These are phyloP conservation scores for Stercorarius parasiticus DNA, from an alignment of 2,113 vertebrate genomes.

Conservation along the genomic window DNA sequence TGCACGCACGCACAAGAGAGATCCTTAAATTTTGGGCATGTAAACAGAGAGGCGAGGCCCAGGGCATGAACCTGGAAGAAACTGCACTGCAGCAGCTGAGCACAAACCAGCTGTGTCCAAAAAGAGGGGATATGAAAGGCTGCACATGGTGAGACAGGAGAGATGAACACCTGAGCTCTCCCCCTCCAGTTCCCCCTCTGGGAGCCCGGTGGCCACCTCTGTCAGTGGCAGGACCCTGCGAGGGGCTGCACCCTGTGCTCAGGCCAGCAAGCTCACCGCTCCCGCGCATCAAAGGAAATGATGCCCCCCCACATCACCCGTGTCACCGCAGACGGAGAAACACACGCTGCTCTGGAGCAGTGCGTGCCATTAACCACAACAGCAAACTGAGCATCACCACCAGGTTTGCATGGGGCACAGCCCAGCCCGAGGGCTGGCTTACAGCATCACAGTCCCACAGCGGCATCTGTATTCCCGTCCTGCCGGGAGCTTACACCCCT, in stretches of 20 bases:
- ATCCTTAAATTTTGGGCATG: background rate
- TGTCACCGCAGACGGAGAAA: accelerated
- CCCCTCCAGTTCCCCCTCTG: background rate
- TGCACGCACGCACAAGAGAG: accelerated
- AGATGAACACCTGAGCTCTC: background rate
- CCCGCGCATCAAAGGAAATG: accelerated
- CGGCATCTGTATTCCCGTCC: background rate
- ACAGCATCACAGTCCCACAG: background rate
- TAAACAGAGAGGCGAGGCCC: background rate
- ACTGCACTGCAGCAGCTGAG: background rate
- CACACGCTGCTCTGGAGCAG: background rate
- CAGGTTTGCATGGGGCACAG: background rate
- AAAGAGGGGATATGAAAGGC: background rate
- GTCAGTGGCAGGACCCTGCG: background rate
- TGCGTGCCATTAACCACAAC: background rate
- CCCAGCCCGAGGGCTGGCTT: background rate
- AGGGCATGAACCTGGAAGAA: background rate
- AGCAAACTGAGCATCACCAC: background rate
- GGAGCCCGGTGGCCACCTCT: too few relatives aligned
- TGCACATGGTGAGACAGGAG: background rate
- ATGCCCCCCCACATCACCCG: too few relatives aligned
- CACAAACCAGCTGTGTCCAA: background rate
- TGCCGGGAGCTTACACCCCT: background rate
- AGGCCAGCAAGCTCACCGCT: background rate
- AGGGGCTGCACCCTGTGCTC: background rate